Evolutionary conservation across 53 echinoderm and acorn worm genomes (phyloP).

Genomic region (Arbacia lixula): DNA sequence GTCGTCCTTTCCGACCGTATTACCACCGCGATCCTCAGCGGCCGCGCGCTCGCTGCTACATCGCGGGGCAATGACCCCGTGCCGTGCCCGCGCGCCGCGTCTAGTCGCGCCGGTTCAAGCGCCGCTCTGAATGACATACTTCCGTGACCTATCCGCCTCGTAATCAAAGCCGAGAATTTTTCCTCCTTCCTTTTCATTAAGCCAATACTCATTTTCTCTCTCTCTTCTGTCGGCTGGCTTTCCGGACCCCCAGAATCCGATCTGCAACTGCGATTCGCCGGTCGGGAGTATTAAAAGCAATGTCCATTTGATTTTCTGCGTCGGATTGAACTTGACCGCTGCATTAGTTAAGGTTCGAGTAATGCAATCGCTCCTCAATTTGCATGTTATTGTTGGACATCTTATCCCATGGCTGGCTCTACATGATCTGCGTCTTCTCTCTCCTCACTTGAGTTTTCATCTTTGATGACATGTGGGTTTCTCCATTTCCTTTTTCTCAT

Average conservation of each 20-base stretch:
- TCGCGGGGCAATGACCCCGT: too few relatives aligned
- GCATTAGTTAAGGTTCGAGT: conserved; percentile 8
- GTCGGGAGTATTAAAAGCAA: not conserved
- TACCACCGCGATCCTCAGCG: too few relatives aligned
- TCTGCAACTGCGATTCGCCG: not conserved
- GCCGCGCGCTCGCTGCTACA: too few relatives aligned
- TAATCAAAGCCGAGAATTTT: conserved; percentile 16
- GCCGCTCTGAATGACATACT: conserved; percentile 27
- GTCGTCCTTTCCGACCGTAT: too few relatives aligned
- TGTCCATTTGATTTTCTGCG: conserved; percentile 28
- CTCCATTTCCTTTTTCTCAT: too few relatives aligned
- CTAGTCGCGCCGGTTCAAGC: conserved; percentile 16
- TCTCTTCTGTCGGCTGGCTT: not conserved
- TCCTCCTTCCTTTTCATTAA: not conserved
- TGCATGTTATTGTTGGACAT: conserved; percentile 39
- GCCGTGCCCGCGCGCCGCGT: conserved; percentile 3
- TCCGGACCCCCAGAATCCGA: not conserved
- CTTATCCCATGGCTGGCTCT: too few relatives aligned
- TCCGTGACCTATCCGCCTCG: conserved; percentile 25
- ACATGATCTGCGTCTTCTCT: too few relatives aligned
- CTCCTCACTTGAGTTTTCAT: too few relatives aligned
- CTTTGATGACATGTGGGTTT: too few relatives aligned
- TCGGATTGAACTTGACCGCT: conserved; percentile 35
- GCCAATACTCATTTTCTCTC: not conserved
- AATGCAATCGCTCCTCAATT: conserved; percentile 15